Evolutionary conservation across 1,140 invertebrate species (phyloP).

Genomic region (Drosophila kurseongensis): DNA sequence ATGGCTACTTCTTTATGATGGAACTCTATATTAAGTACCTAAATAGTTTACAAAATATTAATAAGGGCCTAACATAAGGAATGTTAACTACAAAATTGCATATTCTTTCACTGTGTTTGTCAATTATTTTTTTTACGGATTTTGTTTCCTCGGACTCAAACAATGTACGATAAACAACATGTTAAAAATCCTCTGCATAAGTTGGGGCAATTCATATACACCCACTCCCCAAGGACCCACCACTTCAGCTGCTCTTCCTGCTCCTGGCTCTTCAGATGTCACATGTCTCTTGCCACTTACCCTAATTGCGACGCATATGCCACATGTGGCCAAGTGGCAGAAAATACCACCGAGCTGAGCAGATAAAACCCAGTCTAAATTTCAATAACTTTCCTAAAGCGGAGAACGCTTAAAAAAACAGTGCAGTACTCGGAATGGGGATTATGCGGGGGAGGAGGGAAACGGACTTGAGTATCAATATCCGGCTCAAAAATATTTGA

Average conservation of each 20-base stretch:
- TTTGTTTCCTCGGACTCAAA: neutral
- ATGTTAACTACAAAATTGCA: no score
- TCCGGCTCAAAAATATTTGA: slow-evolving; percentile 68
- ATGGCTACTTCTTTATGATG: no score
- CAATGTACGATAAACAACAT: slow-evolving; percentile 10
- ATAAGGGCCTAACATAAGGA: no score
- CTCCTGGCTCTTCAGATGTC: slow-evolving; percentile 21
- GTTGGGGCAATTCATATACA: slow-evolving; percentile 1
- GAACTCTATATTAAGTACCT: no score
- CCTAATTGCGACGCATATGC: slow-evolving; percentile 55
- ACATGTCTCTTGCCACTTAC: slow-evolving; percentile 72
- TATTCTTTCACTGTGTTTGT: no score
- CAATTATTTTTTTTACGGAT: no score
- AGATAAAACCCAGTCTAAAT: slow-evolving; percentile 41
- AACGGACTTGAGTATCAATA: slow-evolving; percentile 67
- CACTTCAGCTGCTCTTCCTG: slow-evolving; percentile 29
- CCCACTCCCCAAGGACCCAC: slow-evolving; percentile 25
- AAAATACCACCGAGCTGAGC: slow-evolving; percentile 14
- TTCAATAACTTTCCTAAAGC: slow-evolving; percentile 31
- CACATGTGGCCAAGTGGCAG: slow-evolving; percentile 52
- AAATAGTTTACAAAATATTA: no score
- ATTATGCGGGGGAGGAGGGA: neutral
- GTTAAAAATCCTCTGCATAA: neutral
- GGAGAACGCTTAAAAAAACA: slow-evolving; percentile 30
- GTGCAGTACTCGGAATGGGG: neutral